These are phyloP conservation scores for Ceriagrion tenellum DNA, from an alignment of 2,888 invertebrate genomes.

Conservation along the genomic window DNA sequence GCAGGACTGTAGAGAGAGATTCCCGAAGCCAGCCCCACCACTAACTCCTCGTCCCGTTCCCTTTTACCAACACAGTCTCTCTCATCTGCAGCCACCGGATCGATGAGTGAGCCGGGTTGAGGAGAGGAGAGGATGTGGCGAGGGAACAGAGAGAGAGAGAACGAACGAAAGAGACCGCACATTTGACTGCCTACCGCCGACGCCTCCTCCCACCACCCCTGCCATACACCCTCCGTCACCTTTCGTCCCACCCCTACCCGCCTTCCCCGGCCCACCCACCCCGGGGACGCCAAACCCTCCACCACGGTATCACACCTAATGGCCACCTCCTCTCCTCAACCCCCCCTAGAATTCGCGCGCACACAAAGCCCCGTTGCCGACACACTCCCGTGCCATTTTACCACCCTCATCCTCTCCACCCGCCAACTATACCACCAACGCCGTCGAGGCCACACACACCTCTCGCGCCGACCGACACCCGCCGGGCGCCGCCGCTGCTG, in stretches of 20 bases:
- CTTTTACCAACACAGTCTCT: conserved; percentile 16
- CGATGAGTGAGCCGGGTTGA: conserved; percentile 20
- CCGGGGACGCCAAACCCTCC: background rate
- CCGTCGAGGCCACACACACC: background rate
- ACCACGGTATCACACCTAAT: conserved; percentile 40
- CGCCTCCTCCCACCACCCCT: background rate
- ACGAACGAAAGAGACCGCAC: conserved; percentile 29
- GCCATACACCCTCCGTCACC: background rate
- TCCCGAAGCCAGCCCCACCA: conserved; percentile 7
- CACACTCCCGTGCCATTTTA: background rate
- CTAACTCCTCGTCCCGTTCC: background rate
- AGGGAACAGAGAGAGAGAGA: conserved; percentile 36
- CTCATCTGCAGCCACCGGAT: conserved; percentile 60
- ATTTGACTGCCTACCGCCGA: conserved; percentile 26
- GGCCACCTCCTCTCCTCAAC: background rate
- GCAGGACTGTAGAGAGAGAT: background rate
- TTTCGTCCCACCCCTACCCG: background rate
- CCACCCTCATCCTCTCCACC: background rate
- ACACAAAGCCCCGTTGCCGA: background rate
- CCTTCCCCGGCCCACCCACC: background rate
- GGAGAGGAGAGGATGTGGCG: background rate
- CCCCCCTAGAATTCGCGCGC: too few species aligned
- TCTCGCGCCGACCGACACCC: background rate
- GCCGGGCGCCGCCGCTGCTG: background rate
- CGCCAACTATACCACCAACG: background rate